Conservation (phyloP, 2,888 invertebrate species). For the Hecatera dysodea region DNA sequence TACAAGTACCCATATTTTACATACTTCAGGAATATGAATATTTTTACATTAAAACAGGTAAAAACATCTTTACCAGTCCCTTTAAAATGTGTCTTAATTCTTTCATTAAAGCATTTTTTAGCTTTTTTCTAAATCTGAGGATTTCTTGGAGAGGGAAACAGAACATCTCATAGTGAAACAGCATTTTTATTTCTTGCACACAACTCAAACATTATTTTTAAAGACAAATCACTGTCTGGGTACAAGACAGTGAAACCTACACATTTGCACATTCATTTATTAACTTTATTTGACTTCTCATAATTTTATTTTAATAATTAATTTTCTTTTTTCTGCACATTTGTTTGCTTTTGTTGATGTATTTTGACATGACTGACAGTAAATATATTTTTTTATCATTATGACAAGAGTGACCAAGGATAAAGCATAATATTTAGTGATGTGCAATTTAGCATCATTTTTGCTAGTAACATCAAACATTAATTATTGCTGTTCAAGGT, state of each 20-base stretch:
- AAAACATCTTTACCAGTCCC: slow-evolving; percentile 36
- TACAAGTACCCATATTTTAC: no score
- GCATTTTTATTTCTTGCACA: slow-evolving; percentile 28
- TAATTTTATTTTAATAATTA: slow-evolving; percentile 22
- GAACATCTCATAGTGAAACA: slow-evolving; percentile 36
- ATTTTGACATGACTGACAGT: slow-evolving; percentile 23
- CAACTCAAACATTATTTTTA: slow-evolving; percentile 10
- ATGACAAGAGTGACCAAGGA: background rate
- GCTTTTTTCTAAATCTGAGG: slow-evolving; percentile 43
- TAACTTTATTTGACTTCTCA: slow-evolving; percentile 14
- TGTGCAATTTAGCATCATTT: background rate
- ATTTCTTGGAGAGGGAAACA: slow-evolving; percentile 44
- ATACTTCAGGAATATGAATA: background rate
- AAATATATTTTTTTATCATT: background rate
- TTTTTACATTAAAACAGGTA: background rate
- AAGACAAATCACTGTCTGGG: background rate
- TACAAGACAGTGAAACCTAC: background rate
- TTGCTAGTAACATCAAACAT: background rate
- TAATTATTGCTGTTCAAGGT: background rate
- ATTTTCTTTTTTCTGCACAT: slow-evolving; percentile 8
- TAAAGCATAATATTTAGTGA: slow-evolving; percentile 3
- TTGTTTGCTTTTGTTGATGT: slow-evolving; percentile 32
- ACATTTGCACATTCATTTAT: slow-evolving; percentile 8
- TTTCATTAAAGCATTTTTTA: slow-evolving; percentile 27
- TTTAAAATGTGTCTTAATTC: slow-evolving; percentile 36